These are phyloP conservation scores for Crossaster papposus DNA, from an alignment of 53 echinoderm and acorn worm species.

Conservation along the genomic window DNA sequence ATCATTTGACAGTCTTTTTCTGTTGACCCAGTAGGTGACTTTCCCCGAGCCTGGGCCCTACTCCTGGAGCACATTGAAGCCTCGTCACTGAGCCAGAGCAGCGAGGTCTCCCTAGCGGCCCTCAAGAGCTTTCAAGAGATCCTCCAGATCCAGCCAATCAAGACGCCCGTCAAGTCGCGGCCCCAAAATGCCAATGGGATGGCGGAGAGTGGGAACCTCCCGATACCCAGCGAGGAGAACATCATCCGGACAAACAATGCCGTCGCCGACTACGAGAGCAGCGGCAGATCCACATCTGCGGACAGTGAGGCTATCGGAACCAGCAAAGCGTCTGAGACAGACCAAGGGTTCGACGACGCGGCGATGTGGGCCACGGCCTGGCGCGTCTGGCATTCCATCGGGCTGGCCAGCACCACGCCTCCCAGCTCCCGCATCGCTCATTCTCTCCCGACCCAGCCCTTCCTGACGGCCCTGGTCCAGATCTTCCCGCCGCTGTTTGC, in stretches of 20 bases:
- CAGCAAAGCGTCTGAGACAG: neutral
- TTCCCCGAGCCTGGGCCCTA: constrained; percentile 94
- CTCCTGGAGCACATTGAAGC: constrained; percentile 93
- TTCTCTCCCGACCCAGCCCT: constrained; percentile 85
- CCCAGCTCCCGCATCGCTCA: constrained; percentile 71
- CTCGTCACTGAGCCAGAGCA: constrained; percentile 89
- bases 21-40: constrained; percentile 75
- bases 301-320: neutral
- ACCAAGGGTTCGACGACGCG: constrained; percentile 60
- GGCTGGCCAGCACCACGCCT: constrained; percentile 77
- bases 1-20: neutral
- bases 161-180: constrained; percentile 19
- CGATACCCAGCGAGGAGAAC: constrained; percentile 52
- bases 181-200: constrained; percentile 22
- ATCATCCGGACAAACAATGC: constrained; percentile 23
- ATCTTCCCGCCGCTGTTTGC: constrained; percentile 95
- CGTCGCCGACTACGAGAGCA: neutral
- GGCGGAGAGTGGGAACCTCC: constrained; percentile 25
- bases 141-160: constrained; percentile 81
- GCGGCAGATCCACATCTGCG: neutral
- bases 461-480: constrained; percentile 93
- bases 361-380: constrained; percentile 94
- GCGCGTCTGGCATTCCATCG: constrained; percentile 95
- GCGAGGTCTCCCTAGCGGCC: constrained; percentile 90
- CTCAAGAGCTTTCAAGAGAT: constrained; percentile 96